Conservation (phyloP, 2,113 vertebrate genomes). For the Recurvirostra avosetta region DNA sequence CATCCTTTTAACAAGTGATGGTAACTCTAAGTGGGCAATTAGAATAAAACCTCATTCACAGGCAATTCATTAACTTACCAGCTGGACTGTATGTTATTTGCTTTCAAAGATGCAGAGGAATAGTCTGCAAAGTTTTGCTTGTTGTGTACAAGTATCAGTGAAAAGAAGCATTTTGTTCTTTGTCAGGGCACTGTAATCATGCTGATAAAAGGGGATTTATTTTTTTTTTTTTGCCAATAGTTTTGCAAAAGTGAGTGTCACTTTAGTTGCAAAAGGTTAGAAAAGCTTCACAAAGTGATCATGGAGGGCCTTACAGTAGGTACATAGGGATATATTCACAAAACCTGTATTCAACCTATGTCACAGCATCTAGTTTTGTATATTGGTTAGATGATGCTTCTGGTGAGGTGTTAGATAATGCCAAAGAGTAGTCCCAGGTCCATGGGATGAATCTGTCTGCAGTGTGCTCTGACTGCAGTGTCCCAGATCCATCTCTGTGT, state of each 20-base stretch:
- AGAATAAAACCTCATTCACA: background rate
- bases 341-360: background rate
- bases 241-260: background rate
- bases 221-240: fast-evolving
- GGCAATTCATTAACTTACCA: background rate
- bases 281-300: background rate
- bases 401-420: background rate
- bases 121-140: background rate
- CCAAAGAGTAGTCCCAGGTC: background rate
- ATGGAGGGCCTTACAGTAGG: background rate
- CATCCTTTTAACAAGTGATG: background rate
- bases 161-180: background rate
- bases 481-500: background rate
- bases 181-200: background rate
- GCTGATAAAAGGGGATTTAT: background rate
- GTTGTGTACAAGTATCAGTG: background rate
- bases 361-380: background rate
- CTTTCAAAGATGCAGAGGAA: background rate
- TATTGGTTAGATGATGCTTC: background rate
- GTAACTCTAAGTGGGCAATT: background rate
- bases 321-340: background rate
- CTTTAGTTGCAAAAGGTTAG: background rate
- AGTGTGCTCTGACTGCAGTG: background rate
- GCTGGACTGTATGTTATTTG: background rate
- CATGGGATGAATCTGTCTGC: background rate